A percentile compares a stretch with the other conserved stretches of the same genome.
These are phyloP conservation scores for Pimephales promelas DNA, from an alignment of 2,113 vertebrate genomes.

Conservation along the genomic window DNA sequence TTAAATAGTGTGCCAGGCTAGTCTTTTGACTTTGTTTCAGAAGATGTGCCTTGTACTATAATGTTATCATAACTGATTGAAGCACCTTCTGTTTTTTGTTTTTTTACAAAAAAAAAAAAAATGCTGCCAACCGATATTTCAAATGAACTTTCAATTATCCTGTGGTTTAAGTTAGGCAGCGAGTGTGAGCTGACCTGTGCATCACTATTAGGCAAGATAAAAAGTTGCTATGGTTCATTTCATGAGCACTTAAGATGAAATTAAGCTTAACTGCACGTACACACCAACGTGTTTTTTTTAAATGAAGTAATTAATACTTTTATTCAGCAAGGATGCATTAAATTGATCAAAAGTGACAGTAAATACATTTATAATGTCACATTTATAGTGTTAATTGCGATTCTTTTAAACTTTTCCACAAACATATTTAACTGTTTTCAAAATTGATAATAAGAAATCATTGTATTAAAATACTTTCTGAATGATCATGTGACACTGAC, in stretches of 20 bases:
- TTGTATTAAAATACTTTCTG: too few species aligned
- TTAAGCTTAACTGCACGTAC: not conserved
- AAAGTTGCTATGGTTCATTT: not conserved
- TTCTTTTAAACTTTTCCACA: too few species aligned
- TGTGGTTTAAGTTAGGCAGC: not conserved
- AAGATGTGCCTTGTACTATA: not conserved
- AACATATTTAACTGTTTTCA: too few species aligned
- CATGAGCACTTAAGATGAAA: not conserved
- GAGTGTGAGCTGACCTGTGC: not conserved
- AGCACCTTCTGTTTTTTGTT: not conserved
- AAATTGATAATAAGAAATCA: too few species aligned
- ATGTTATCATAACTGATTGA: not conserved
- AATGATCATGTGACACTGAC: too few species aligned
- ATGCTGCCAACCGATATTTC: not conserved
- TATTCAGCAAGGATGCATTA: not conserved
- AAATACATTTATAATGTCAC: not conserved
- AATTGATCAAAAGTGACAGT: not conserved
- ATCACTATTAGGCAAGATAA: too few species aligned
- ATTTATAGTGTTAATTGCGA: too few species aligned
- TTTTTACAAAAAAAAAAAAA: not conserved
- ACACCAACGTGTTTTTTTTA: not conserved
- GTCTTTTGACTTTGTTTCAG: not conserved
- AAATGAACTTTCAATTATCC: not conserved
- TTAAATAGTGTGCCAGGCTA: not conserved
- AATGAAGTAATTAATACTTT: not conserved